Evolutionary conservation across 2,797 vertebrate genomes (phyloP).

Genomic region (Hemibagrus guttatus): DNA sequence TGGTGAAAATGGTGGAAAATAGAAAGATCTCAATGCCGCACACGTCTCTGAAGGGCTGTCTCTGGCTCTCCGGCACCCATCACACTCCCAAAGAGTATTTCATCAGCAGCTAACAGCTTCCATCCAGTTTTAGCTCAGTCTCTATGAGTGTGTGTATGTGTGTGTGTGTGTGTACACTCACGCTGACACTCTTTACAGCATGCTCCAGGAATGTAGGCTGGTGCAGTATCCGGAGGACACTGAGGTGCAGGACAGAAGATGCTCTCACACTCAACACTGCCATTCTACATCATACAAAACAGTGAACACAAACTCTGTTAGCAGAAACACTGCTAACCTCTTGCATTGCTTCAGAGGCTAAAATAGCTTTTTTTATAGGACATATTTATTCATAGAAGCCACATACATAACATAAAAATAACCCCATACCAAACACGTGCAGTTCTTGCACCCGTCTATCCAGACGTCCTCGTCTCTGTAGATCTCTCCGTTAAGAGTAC

Average conservation of each 20-base stretch:
- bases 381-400: not conserved
- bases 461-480: constrained; percentile 85
- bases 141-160: constrained; percentile 17
- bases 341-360: not conserved
- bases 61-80: not conserved
- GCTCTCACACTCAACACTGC: constrained; percentile 81
- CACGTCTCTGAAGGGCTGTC: not conserved
- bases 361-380: not conserved
- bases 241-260: constrained; percentile 75
- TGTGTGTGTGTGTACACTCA: constrained; percentile 67
- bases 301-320: not conserved
- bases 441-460: constrained; percentile 86
- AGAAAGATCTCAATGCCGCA: constrained; percentile 4
- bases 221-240: constrained; percentile 78
- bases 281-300: constrained; percentile 75
- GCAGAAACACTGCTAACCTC: not conserved
- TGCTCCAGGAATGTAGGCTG: constrained; percentile 78
- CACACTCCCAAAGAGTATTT: not conserved
- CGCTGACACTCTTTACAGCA: constrained; percentile 87
- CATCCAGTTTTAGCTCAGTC: constrained; percentile 21
- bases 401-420: not conserved
- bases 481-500: constrained; percentile 76
- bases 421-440: constrained; percentile 82
- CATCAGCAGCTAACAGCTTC: constrained; percentile 13
- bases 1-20: not conserved